A percentile compares a stretch with the other conserved stretches of the same genome.
These are phyloP conservation scores for Aulostomus chinensis DNA, from an alignment of 2,797 vertebrate genomes.

Conservation along the genomic window DNA sequence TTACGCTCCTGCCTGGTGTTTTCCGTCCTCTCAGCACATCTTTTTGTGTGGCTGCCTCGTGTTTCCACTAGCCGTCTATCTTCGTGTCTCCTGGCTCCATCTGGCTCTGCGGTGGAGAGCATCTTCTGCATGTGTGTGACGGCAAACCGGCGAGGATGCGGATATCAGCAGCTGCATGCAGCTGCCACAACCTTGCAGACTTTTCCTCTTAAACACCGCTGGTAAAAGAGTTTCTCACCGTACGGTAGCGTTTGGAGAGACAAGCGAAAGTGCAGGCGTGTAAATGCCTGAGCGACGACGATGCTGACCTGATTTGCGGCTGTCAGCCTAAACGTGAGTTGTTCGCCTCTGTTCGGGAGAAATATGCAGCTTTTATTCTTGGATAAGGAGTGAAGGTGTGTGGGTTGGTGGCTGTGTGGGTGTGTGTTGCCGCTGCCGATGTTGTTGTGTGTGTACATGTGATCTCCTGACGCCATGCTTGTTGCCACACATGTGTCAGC, in stretches of 20 bases:
- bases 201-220: conserved; percentile 46
- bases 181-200: conserved; percentile 47
- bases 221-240: conserved; percentile 44
- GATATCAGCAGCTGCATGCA: conserved; percentile 48
- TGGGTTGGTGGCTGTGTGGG: conserved; percentile 3
- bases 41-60: conserved; percentile 21
- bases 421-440: conserved; percentile 21
- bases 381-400: conserved; percentile 3
- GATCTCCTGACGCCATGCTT: conserved; percentile 55
- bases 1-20: conserved; percentile 27
- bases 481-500: conserved; percentile 62
- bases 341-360: conserved; percentile 1
- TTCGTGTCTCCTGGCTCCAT: not conserved
- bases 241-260: not conserved
- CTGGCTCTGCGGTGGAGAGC: conserved; percentile 41
- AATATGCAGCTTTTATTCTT: conserved; percentile 4
- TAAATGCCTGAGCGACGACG: conserved; percentile 8
- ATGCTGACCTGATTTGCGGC: conserved; percentile 59
- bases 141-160: conserved; percentile 54
- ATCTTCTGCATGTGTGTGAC: conserved; percentile 47
- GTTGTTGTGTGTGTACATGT: conserved; percentile 36
- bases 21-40: conserved; percentile 28
- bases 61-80: not conserved
- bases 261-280: conserved; percentile 18
- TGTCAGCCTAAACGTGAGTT: conserved; percentile 27